Base-by-base conservation (phyloP, 2,113 vertebrate species). In the Cairina moschata region DNA sequence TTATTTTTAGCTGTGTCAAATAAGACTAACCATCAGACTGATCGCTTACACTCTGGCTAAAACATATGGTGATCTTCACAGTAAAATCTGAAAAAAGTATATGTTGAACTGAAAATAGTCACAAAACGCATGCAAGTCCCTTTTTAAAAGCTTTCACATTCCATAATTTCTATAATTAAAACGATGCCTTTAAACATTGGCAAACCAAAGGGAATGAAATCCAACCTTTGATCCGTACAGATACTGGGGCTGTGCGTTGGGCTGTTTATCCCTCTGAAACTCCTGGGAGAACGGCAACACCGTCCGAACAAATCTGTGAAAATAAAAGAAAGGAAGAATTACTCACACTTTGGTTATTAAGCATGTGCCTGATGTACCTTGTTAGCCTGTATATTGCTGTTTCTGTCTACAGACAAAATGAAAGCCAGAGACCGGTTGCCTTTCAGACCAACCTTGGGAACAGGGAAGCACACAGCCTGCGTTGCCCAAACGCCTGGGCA, bases 211-310 rank as follows among this genome's bases (percentile, higher is more conserved):
- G 17, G 50, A 85, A 93, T 85, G 32, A 84, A 40, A 52, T 87
- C 98, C 86, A 82, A 99, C 98, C 98, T 99, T 99, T 12, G 98
- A 98, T 90, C 99, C 99, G 54, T 98, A 98, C 50, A 99, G 97
- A 88, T 99, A 99, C 55, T 99, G 99, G 0, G 99, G 99, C 44
- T 99, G 99, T 46, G 99, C 98, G 68, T 99, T 99, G 31, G 98
- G 98, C n/a, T 98, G 98, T 82, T 99, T 99, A 96, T 99, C 99
- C 48, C 99, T 98, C 91, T 99, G 98, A 96, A 99, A 98, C 94
- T 99, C 98, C 94, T 99, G 99, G 91, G 99, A 99, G 97, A 99
- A 99, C 0, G 98, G 98, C 46, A 99, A 95, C 42, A 99, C 98
- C 1, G 99, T 99, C 65, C 99, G 98, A 95, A 99, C 98, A 98